Percentiles rank a stretch among this genome's conserved stretches.
Evolutionary conservation across 1,140 invertebrate species (phyloP).

Genomic region (Zaprionus lachaisei): DNA sequence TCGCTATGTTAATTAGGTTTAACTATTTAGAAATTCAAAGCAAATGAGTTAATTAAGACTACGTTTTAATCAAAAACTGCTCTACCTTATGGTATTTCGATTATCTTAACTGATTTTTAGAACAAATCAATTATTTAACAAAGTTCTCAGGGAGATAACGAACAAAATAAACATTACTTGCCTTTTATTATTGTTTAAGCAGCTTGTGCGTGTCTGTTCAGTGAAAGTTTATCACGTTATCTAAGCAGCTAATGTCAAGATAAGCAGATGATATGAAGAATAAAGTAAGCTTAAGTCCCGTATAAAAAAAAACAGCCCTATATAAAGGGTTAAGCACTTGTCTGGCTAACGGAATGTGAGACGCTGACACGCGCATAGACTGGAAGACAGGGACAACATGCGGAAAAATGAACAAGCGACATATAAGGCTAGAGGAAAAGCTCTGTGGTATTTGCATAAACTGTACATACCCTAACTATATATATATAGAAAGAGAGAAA

Average conservation of each 20-base stretch:
- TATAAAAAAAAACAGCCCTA: not conserved
- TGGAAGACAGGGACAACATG: not conserved
- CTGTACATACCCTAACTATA: not conserved
- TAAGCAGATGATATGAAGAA: not conserved
- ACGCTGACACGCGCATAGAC: slow-evolving; percentile 5
- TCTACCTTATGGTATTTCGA: not conserved
- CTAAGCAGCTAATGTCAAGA: not conserved
- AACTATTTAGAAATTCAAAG: not conserved
- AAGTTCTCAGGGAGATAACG: not conserved
- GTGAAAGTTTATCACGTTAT: not conserved
- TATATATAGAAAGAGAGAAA: not conserved
- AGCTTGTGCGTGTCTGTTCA: not conserved
- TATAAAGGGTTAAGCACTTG: slow-evolving; percentile 3
- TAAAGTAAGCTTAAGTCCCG: not conserved
- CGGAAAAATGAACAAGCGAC: slow-evolving; percentile 8
- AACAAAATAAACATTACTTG: not conserved
- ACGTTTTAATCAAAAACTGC: not conserved
- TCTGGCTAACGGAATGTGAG: slow-evolving; percentile 1
- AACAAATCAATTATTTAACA: not conserved
- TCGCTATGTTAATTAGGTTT: not conserved
- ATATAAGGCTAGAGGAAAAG: slow-evolving; percentile 8
- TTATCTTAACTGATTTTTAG: not conserved
- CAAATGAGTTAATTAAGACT: not conserved
- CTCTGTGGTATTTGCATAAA: not conserved
- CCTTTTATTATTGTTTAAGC: not conserved